These are phyloP conservation scores for Tuta absoluta DNA, from an alignment of 2,888 invertebrate genomes.

Conservation along the genomic window DNA sequence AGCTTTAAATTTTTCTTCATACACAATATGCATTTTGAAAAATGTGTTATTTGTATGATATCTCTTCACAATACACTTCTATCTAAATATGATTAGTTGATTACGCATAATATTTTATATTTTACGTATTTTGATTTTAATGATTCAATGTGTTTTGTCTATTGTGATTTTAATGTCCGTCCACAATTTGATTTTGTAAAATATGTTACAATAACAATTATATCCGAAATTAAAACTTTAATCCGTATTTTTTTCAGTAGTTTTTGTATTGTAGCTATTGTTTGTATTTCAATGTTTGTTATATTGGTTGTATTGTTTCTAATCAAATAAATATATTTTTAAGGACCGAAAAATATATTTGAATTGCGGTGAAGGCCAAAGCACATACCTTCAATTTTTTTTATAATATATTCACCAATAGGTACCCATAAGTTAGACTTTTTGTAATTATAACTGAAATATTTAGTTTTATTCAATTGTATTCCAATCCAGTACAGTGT, in stretches of 20 bases:
- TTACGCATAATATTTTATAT: constrained; percentile 5
- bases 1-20: constrained; percentile 33
- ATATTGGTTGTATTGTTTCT: background rate
- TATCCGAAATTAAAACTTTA: background rate
- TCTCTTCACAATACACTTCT: background rate
- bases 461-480: background rate
- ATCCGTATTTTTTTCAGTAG: background rate
- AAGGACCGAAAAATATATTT: background rate
- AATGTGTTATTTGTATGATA: constrained; percentile 6
- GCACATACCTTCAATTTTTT: background rate
- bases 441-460: background rate
- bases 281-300: background rate
- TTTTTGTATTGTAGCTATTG: background rate
- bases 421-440: background rate
- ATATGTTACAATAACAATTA: background rate
- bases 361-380: background rate
- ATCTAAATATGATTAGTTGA: background rate
- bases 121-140: background rate
- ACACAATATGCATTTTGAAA: constrained; percentile 7
- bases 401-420: background rate
- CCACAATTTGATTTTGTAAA: constrained; percentile 11
- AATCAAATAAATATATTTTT: background rate
- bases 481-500: background rate
- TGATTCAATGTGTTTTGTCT: constrained; percentile 1
- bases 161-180: constrained; percentile 26